These are phyloP conservation scores for Pimephales promelas DNA, from an alignment of 2,113 vertebrate species.

Conservation along the genomic window DNA sequence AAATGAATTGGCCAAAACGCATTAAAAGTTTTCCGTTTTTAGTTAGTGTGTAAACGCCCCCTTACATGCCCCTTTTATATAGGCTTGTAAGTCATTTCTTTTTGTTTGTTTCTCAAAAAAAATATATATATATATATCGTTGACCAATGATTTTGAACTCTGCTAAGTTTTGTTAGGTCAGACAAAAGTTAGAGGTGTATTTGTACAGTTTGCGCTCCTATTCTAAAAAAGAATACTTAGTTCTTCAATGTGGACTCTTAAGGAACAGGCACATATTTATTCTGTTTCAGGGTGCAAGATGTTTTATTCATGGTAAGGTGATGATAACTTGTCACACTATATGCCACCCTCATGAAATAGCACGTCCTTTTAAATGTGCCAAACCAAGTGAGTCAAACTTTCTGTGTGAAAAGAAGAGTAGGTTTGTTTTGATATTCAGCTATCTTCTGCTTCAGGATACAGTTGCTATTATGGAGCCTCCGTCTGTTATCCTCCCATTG, in stretches of 20 bases:
- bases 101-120: neutral
- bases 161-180: neutral
- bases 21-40: too few relatives aligned
- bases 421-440: slow-evolving; percentile 40
- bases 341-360: slow-evolving; percentile 70
- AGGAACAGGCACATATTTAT: slow-evolving; percentile 73
- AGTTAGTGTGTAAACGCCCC: too few relatives aligned
- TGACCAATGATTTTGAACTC: neutral
- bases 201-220: slow-evolving; percentile 66
- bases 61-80: too few relatives aligned
- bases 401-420: slow-evolving; percentile 32
- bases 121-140: too few relatives aligned
- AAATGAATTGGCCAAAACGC: too few relatives aligned
- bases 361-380: slow-evolving; percentile 56
- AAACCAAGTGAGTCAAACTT: slow-evolving; percentile 35
- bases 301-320: slow-evolving; percentile 77
- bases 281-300: slow-evolving; percentile 65
- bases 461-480: neutral
- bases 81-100: neutral
- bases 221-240: slow-evolving; percentile 64
- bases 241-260: slow-evolving; percentile 68
- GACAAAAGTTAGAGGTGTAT: slow-evolving; percentile 38
- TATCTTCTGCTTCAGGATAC: neutral
- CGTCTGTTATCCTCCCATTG: neutral
- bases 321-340: slow-evolving; percentile 71